phyloP scores from a whole-genome alignment of 2,113 vertebrate species.

The Dinomys branickii region DNA sequence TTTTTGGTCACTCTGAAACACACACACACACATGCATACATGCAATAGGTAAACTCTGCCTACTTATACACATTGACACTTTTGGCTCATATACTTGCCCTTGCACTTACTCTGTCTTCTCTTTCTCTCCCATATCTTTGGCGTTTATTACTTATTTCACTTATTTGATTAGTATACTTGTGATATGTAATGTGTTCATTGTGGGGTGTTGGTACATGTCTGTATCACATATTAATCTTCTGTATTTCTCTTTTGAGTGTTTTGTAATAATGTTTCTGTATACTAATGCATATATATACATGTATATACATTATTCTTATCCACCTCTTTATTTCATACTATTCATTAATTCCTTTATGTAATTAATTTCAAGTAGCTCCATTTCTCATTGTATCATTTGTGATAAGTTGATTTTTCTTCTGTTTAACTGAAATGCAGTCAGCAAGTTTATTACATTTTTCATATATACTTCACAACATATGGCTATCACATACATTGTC shows the following conservation, averaged over 20 bases:
- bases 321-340: neutral
- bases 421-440: neutral
- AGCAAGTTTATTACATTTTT: slow-evolving; percentile 21
- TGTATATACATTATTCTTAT: neutral
- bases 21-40: neutral
- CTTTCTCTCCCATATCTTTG: neutral
- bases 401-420: slow-evolving; percentile 30
- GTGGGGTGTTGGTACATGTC: neutral
- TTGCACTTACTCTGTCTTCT: neutral
- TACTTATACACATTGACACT: neutral
- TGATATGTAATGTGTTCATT: neutral
- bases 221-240: neutral
- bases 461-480: slow-evolving; percentile 1
- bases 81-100: neutral
- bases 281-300: neutral
- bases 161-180: neutral
- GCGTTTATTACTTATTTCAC: neutral
- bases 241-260: neutral
- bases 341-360: neutral
- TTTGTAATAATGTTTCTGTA: neutral
- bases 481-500: neutral
- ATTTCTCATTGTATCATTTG: slow-evolving; percentile 28
- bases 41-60: neutral
- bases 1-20: neutral
- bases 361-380: neutral